Evolutionary conservation across 2,888 invertebrate species (phyloP).

Genomic region (Melieria picta): DNA sequence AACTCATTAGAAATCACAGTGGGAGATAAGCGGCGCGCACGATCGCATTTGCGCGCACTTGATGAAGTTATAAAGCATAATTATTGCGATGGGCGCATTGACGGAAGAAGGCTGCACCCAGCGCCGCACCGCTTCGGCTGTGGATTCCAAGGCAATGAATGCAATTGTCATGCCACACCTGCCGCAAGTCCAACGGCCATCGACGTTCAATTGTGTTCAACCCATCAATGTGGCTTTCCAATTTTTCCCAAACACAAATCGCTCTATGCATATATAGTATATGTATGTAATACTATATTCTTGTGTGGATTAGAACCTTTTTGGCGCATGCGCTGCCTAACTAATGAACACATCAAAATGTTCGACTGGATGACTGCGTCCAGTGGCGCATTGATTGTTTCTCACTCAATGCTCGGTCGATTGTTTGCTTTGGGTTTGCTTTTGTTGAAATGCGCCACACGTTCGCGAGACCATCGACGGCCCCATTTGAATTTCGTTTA

Average conservation of each 20-base stretch:
- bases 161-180: too few species aligned
- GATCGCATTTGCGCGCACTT: too few species aligned
- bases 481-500: slow-evolving; percentile 32
- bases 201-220: too few species aligned
- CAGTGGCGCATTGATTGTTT: not conserved
- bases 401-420: slow-evolving; percentile 10
- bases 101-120: too few species aligned
- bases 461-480: slow-evolving; percentile 14
- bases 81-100: too few species aligned
- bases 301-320: slow-evolving; percentile 9
- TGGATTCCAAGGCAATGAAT: too few species aligned
- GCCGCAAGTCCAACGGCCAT: too few species aligned
- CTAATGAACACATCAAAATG: slow-evolving; percentile 49
- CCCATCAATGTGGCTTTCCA: too few species aligned
- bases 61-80: too few species aligned
- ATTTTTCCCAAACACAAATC: not conserved
- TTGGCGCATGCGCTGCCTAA: slow-evolving; percentile 40
- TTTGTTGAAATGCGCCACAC: slow-evolving; percentile 24
- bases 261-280: not conserved
- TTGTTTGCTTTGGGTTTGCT: not conserved
- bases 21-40: not conserved
- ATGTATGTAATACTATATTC: not conserved
- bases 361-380: slow-evolving; percentile 25
- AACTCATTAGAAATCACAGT: slow-evolving; percentile 17
- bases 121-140: too few species aligned